A percentile compares a stretch with the other conserved stretches of the same genome.
Evolutionary conservation across 2,113 vertebrate genomes (phyloP).

Genomic region (Aphyosemion australe): DNA sequence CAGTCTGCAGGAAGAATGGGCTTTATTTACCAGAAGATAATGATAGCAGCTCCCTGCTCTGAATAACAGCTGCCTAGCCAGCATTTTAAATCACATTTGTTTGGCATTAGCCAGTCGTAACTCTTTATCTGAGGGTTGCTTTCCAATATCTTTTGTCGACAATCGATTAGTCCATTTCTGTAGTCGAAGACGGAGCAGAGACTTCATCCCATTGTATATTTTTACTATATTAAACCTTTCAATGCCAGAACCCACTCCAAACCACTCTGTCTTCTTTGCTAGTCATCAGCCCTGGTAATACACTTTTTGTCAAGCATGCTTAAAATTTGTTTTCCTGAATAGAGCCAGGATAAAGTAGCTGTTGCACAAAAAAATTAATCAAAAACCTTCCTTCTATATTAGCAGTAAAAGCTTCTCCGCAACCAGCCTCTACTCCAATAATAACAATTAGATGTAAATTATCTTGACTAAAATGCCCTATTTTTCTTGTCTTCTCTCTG

Average conservation of each 20-base stretch:
- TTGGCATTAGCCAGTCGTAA: constrained; percentile 57
- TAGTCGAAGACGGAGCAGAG: constrained; percentile 40
- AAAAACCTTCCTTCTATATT: constrained; percentile 55
- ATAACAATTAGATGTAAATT: constrained; percentile 53
- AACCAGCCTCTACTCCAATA: constrained; percentile 42
- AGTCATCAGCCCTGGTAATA: constrained; percentile 76
- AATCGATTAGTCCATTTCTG: constrained; percentile 25
- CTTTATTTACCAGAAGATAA: constrained; percentile 48
- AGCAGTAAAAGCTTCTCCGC: constrained; percentile 56
- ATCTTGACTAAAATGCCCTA: constrained; percentile 76
- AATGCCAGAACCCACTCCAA: constrained; percentile 22
- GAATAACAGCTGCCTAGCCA: constrained; percentile 36
- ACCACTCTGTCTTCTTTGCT: constrained; percentile 61
- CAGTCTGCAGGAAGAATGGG: constrained; percentile 46
- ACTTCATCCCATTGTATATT: constrained; percentile 60
- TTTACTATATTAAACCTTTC: constrained; percentile 23
- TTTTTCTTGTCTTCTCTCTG: constrained; percentile 58
- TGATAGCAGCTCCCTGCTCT: constrained; percentile 30
- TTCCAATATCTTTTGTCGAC: constrained; percentile 55
- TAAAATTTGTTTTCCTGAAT: constrained; percentile 75
- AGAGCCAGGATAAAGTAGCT: constrained; percentile 52
- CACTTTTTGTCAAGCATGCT: constrained; percentile 78
- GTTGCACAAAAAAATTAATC: constrained; percentile 34
- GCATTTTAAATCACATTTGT: constrained; percentile 57
- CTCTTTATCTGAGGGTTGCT: constrained; percentile 58